phyloP scores from a whole-genome alignment of 1,140 invertebrate genomes.

The Cylas formicarius region DNA sequence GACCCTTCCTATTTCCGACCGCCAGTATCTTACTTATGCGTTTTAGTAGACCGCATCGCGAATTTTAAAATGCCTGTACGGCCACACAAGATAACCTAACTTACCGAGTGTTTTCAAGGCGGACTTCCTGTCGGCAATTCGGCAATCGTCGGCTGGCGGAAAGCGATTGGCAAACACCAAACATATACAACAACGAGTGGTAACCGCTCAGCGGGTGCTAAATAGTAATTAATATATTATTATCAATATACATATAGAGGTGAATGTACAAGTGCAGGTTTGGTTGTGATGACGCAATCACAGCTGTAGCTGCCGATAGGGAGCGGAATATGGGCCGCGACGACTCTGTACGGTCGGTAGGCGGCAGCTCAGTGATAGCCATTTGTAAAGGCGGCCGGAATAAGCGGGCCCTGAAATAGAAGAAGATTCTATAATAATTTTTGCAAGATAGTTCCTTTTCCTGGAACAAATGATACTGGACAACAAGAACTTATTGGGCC shows the following conservation, averaged over 20 bases:
- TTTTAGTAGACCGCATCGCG: too few relatives aligned
- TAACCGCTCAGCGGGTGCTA: slow-evolving; percentile 41
- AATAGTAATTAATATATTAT: slow-evolving; percentile 33
- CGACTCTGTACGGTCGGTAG: slow-evolving; percentile 31
- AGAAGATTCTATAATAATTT: slow-evolving; percentile 17
- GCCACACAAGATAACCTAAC: too few relatives aligned
- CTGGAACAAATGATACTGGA: too few relatives aligned
- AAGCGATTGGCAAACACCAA: slow-evolving; percentile 41
- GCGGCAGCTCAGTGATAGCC: slow-evolving; percentile 75
- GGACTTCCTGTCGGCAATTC: neutral
- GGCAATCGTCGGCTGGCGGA: slow-evolving; percentile 25
- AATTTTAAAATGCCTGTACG: too few relatives aligned
- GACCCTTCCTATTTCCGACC: too few relatives aligned
- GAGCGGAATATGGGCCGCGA: slow-evolving; percentile 20
- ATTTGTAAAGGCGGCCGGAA: slow-evolving; percentile 89
- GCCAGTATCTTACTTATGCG: too few relatives aligned
- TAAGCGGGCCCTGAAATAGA: slow-evolving; percentile 74
- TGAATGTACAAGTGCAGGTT: slow-evolving; percentile 44
- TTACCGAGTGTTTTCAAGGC: too few relatives aligned
- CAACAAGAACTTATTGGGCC: too few relatives aligned
- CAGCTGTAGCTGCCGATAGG: slow-evolving; percentile 39
- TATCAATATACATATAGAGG: slow-evolving; percentile 38
- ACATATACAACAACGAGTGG: slow-evolving; percentile 44
- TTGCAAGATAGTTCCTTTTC: too few relatives aligned
- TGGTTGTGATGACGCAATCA: slow-evolving; percentile 40